These are phyloP conservation scores for Mesocentrotus franciscanus DNA, from an alignment of 53 echinoderm and acorn worm species.

Conservation along the genomic window DNA sequence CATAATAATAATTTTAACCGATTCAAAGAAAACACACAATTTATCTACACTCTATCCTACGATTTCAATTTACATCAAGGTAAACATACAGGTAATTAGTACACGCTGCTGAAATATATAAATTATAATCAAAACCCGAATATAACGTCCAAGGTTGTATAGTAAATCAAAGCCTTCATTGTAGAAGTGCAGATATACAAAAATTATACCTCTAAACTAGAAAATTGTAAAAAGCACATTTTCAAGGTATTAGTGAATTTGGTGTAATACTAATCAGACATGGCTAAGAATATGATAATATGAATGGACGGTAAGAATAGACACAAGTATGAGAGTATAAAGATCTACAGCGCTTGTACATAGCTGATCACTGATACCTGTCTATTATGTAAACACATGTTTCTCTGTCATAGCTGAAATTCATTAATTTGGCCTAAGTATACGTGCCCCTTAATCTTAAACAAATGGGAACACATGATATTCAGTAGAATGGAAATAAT, in stretches of 20 bases:
- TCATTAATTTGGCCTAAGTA: background rate
- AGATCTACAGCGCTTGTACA: background rate
- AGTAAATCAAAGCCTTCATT: background rate
- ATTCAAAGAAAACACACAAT: background rate
- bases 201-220: background rate
- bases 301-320: constrained; percentile 37
- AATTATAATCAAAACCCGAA: background rate
- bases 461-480: background rate
- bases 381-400: background rate
- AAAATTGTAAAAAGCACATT: constrained; percentile 15
- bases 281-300: constrained; percentile 24
- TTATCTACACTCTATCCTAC: background rate
- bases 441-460: background rate
- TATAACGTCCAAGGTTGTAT: background rate
- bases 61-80: background rate
- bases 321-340: background rate
- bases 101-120: background rate
- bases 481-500: background rate
- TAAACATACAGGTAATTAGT: background rate
- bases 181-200: background rate
- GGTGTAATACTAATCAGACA: constrained; percentile 29
- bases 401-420: background rate
- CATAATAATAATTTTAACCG: background rate
- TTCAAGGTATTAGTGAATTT: constrained; percentile 41
- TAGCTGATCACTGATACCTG: background rate